phyloP scores from a whole-genome alignment of 2,888 invertebrate genomes.

The Epinotia brunnichana region DNA sequence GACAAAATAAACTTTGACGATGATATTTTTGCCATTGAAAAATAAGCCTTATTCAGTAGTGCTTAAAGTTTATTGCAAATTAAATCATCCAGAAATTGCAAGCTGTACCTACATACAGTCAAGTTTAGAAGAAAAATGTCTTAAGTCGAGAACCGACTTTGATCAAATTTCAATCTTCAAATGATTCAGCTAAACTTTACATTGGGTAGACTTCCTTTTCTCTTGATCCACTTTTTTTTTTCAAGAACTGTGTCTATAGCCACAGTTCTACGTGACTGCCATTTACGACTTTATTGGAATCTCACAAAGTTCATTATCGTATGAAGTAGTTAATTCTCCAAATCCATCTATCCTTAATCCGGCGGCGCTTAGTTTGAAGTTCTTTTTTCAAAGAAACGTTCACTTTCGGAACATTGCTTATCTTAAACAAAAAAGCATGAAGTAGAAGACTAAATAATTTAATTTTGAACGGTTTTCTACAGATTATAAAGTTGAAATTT shows the following conservation, averaged over 20 bases:
- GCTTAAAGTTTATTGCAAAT: not conserved
- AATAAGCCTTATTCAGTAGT: not conserved
- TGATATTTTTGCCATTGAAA: slow-evolving; percentile 1
- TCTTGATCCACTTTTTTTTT: slow-evolving; percentile 1
- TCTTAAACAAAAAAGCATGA: slow-evolving; percentile 2
- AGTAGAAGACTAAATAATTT: not conserved
- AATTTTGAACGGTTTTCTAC: slow-evolving; percentile 11
- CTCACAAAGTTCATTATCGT: slow-evolving; percentile 44
- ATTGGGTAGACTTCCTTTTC: not conserved
- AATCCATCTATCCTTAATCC: slow-evolving; percentile 64
- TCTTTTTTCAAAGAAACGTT: slow-evolving; percentile 72
- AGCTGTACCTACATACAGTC: not conserved
- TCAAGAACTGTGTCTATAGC: not conserved
- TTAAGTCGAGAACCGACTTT: not conserved
- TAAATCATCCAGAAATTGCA: not conserved
- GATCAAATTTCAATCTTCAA: not conserved
- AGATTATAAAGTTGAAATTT: slow-evolving; percentile 20
- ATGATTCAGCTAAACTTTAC: not conserved
- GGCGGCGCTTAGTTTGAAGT: slow-evolving; percentile 81
- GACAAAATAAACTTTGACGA: slow-evolving; percentile 37
- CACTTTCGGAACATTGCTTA: slow-evolving; percentile 61
- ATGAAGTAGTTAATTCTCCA: slow-evolving; percentile 17
- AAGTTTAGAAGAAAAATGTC: not conserved
- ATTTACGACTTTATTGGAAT: slow-evolving; percentile 34
- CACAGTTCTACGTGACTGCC: not conserved